Evolutionary conservation across 2,888 invertebrate species (phyloP).

Genomic region (Hanleya hanleyi): DNA sequence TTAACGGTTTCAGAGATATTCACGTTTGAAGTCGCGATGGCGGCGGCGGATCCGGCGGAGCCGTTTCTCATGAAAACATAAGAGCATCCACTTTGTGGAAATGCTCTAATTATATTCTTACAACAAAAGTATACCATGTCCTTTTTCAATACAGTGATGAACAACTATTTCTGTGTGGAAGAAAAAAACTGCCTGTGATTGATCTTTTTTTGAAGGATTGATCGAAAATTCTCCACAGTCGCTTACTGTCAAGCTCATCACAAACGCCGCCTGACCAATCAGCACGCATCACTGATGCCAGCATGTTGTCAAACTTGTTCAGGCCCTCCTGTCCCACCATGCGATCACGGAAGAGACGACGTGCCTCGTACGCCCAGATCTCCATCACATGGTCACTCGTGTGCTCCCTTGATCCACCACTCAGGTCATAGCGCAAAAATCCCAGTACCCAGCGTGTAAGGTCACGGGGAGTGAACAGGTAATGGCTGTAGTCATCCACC

Average conservation of each 20-base stretch:
- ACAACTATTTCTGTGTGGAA: too few species aligned
- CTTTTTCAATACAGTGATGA: too few species aligned
- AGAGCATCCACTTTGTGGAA: too few species aligned
- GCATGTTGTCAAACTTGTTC: constrained; percentile 79
- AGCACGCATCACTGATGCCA: constrained; percentile 75
- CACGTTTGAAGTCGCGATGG: too few species aligned
- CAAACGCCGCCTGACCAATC: constrained; percentile 73
- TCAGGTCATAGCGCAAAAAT: constrained; percentile 78
- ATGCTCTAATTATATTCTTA: too few species aligned
- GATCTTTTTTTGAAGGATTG: too few species aligned
- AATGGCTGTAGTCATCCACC: constrained; percentile 79
- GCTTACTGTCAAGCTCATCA: constrained; percentile 64
- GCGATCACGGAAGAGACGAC: constrained; percentile 84
- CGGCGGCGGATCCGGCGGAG: too few species aligned
- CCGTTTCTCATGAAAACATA: too few species aligned
- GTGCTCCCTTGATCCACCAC: constrained; percentile 59
- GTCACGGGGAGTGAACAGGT: constrained; percentile 85
- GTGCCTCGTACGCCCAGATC: constrained; percentile 84
- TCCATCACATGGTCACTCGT: constrained; percentile 74
- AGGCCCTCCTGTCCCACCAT: constrained; percentile 81
- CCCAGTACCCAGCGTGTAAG: constrained; percentile 83
- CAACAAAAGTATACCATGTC: too few species aligned
- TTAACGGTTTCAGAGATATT: too few species aligned
- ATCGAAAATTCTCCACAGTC: too few species aligned
- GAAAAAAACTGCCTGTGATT: too few species aligned